Evolutionary conservation across 1,140 invertebrate species (phyloP).

Genomic region (Zaprionus davidi): DNA sequence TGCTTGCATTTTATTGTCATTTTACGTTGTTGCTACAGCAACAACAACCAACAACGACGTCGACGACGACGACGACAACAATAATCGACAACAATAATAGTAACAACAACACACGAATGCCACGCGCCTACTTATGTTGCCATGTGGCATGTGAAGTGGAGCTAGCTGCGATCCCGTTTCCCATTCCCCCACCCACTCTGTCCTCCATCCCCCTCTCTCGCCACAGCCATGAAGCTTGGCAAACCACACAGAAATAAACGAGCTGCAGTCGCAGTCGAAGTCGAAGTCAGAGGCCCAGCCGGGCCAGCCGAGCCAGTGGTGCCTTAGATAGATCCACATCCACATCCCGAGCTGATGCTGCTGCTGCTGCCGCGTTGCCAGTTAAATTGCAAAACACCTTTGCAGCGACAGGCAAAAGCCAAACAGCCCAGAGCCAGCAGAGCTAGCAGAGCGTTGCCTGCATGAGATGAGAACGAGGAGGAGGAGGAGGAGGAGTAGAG

Average conservation of each 20-base stretch:
- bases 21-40: conserved; percentile 71
- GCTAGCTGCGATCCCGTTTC: conserved; percentile 57
- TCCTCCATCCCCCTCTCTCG: background rate
- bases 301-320: conserved; percentile 25
- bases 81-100: conserved; percentile 81
- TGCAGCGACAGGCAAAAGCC: conserved; percentile 65
- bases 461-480: background rate
- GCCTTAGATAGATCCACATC: conserved; percentile 69
- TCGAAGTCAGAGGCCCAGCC: conserved; percentile 25
- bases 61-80: conserved; percentile 60
- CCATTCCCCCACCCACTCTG: conserved; percentile 12
- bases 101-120: conserved; percentile 83
- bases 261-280: conserved; percentile 19
- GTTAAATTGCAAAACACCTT: conserved; percentile 82
- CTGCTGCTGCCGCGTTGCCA: conserved; percentile 69
- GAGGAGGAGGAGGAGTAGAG: no score
- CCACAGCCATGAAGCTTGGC: background rate
- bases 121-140: conserved; percentile 83
- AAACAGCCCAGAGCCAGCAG: conserved; percentile 18
- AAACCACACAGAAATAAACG: conserved; percentile 56
- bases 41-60: conserved; percentile 35
- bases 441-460: background rate
- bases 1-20: conserved; percentile 76
- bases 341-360: conserved; percentile 46
- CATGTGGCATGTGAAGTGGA: conserved; percentile 81